These are phyloP conservation scores for Sarcophaga subvicina DNA, from an alignment of 2,888 invertebrate species.

Conservation along the genomic window DNA sequence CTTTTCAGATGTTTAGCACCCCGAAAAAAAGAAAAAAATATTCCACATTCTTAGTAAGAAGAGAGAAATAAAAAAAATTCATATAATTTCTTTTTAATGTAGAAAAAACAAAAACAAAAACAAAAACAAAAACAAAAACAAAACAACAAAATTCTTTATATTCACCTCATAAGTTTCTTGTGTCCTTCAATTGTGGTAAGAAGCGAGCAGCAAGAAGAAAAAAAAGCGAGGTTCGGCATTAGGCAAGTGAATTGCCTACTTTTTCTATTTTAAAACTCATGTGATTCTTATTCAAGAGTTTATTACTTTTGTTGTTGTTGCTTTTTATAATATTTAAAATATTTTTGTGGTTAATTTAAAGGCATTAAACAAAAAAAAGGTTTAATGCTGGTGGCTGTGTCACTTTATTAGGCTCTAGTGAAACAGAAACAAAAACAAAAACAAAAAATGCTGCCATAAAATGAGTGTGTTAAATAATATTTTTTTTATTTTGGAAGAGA, in stretches of 20 bases:
- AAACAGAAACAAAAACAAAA: background rate
- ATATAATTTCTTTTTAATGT: too few species aligned
- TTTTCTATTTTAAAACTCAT: slow-evolving; percentile 19
- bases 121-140: background rate
- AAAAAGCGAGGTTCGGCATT: background rate
- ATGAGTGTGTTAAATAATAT: slow-evolving; percentile 61
- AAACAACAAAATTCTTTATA: background rate
- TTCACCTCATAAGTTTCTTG: background rate
- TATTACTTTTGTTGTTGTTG: background rate
- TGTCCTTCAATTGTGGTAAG: slow-evolving; percentile 40
- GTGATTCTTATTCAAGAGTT: slow-evolving; percentile 37
- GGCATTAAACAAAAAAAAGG: background rate
- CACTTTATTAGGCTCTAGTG: slow-evolving; percentile 42
- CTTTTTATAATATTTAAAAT: slow-evolving; percentile 14
- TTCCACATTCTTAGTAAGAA: too few species aligned
- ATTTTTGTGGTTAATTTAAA: slow-evolving; percentile 60
- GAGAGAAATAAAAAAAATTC: too few species aligned
- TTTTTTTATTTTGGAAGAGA: slow-evolving; percentile 46
- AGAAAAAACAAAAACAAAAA: background rate
- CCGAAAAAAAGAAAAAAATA: too few species aligned
- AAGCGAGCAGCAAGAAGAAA: background rate
- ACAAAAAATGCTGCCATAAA: slow-evolving; percentile 4
- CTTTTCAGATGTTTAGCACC: too few species aligned
- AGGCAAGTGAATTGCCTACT: background rate
- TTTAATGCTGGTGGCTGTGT: background rate